phyloP scores from a whole-genome alignment of 2,113 vertebrate genomes.

The Aegithalos caudatus region DNA sequence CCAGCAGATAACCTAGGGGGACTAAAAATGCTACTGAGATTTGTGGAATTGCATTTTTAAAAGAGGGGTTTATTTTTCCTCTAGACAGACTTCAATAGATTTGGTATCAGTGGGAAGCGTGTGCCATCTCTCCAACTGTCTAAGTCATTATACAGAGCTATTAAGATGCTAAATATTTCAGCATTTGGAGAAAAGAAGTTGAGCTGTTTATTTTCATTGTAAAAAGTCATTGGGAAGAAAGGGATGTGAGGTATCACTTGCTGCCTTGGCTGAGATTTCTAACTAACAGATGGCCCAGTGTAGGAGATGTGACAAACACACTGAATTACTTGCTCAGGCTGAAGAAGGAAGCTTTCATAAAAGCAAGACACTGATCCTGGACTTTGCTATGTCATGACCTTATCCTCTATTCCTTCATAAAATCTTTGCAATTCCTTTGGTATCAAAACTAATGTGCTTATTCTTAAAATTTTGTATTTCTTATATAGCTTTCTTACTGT shows the following conservation, averaged over 20 bases:
- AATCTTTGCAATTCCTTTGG: background rate
- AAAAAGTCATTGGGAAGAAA: background rate
- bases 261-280: background rate
- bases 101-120: background rate
- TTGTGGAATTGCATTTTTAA: background rate
- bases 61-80: background rate
- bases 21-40: background rate
- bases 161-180: conserved; percentile 4
- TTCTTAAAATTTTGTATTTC: background rate
- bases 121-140: background rate
- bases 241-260: background rate
- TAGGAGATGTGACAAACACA: background rate
- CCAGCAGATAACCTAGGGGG: background rate
- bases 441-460: background rate
- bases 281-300: background rate
- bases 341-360: background rate
- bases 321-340: background rate
- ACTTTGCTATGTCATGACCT: background rate
- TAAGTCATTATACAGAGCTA: background rate
- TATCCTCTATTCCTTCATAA: background rate
- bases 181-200: background rate
- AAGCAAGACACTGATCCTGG: background rate
- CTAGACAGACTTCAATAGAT: background rate
- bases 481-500: background rate
- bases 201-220: background rate